phyloP scores from a whole-genome alignment of 1,140 invertebrate species.

The Heliothis subflexa region DNA sequence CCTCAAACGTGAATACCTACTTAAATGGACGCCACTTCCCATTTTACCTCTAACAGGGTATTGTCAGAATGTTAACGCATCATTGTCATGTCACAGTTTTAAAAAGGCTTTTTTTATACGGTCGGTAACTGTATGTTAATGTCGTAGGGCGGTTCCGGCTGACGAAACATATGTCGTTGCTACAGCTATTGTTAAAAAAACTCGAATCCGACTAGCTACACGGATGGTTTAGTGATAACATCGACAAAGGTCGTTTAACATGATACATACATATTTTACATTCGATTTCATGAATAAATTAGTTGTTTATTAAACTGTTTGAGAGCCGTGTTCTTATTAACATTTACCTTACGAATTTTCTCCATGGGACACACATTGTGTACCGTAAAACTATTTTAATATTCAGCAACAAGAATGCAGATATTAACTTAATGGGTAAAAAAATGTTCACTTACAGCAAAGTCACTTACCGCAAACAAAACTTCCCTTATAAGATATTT shows the following conservation, averaged over 20 bases:
- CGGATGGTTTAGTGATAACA: conserved; percentile 66
- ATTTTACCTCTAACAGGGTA: conserved; percentile 68
- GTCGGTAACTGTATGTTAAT: conserved; percentile 76
- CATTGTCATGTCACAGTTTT: conserved; percentile 77
- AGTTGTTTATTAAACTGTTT: conserved; percentile 34
- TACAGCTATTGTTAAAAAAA: conserved; percentile 73
- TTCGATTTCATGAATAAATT: conserved; percentile 48
- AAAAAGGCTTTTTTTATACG: conserved; percentile 65
- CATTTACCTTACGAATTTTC: neutral
- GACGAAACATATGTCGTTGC: conserved; percentile 76
- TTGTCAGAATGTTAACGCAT: conserved; percentile 76
- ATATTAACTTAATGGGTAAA: neutral
- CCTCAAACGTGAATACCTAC: conserved; percentile 57
- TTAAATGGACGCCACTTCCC: conserved; percentile 64
- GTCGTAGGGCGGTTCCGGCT: conserved; percentile 65
- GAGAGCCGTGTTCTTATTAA: conserved; percentile 2
- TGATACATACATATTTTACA: conserved; percentile 50
- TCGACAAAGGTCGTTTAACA: conserved; percentile 55
- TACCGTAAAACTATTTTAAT: conserved; percentile 2
- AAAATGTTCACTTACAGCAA: neutral
- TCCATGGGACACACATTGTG: too few species aligned
- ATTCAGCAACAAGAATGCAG: too few species aligned
- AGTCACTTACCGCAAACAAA: conserved; percentile 17
- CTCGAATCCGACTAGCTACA: conserved; percentile 64
- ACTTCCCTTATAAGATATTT: conserved; percentile 33